Conservation (phyloP, 2,113 vertebrate genomes). For the Nanorana parkeri region DNA sequence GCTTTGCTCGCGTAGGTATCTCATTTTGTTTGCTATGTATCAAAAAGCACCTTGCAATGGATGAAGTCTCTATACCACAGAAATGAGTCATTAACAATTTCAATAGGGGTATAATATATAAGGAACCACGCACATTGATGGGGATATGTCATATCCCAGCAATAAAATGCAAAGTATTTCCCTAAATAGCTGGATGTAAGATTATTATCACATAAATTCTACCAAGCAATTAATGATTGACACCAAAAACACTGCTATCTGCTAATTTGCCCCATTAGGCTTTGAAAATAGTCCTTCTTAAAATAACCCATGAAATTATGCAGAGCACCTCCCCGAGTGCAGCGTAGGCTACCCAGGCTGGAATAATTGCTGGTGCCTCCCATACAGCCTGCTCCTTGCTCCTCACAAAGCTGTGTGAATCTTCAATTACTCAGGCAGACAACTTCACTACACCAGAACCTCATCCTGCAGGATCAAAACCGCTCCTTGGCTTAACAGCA, state of each 20-base stretch:
- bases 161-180: no score
- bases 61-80: no score
- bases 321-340: constrained; percentile 1
- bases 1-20: no score
- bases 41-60: no score
- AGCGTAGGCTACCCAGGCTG: background rate
- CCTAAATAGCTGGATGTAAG: no score
- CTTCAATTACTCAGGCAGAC: background rate
- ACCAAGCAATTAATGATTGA: background rate
- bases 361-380: constrained; percentile 17
- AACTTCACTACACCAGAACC: background rate
- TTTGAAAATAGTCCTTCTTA: background rate
- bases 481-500: background rate
- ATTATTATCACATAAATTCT: no score
- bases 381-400: background rate
- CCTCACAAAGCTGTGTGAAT: constrained; percentile 9
- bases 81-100: no score
- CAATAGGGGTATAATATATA: no score
- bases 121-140: no score
- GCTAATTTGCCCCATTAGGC: background rate
- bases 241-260: background rate
- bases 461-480: no score
- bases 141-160: no score
- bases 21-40: no score
- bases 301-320: constrained; percentile 2